Base-by-base conservation (phyloP, 1,140 invertebrate genomes). In the Babylonia areolata region DNA sequence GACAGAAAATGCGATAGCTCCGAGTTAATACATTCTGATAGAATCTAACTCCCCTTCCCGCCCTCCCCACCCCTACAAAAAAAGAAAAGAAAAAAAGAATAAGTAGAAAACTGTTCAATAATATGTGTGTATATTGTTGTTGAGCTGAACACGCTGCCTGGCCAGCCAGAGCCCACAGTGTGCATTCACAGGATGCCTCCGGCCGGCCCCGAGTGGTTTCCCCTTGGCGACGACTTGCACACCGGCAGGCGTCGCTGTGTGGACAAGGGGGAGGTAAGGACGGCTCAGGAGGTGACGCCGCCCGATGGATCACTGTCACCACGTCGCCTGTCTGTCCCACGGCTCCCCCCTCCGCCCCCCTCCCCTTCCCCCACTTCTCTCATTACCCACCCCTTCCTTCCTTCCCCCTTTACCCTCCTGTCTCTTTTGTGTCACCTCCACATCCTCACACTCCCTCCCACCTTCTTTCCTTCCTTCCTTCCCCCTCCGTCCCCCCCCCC, bases 241-340 rank as follows among this genome's bases (percentile, higher is more conserved):
- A 40, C 75, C 37, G 37, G 11, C 15, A 40, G 37, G 75, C 75
- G 75, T 77, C 35, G 75, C 75, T 40, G 75, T 77, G 75, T 40
- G 35, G 37, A 77, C 75, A 77, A 51, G 58, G 75, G 35, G 75
- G 75, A 35, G 75, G 75, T 40, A 77, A 77, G 33, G 17, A 37
- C 20, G 75, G 75, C 75, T 77, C 75, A 77, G 75, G 37, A 40
- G 28, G 75, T 77, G 75, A 77, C 75, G 75, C 23, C 6, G 75
- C n/a, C 40, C 75, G 40, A 77, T 77, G 37, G 20, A 77, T 77
- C 75, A 77, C 75, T 77, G 75, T 40, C 75, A 77, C 28, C 9
- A 37, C 33, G 37, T 77, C 75, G 75, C 0, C 75, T 37, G 11
- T 2, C 75, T 28, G 37, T 39, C 37, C 28, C 75, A 15, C 28